Percentiles rank a stretch among this genome's conserved stretches.
Evolutionary conservation across 2,797 vertebrate genomes (phyloP).

Genomic region (Podargus strigoides): DNA sequence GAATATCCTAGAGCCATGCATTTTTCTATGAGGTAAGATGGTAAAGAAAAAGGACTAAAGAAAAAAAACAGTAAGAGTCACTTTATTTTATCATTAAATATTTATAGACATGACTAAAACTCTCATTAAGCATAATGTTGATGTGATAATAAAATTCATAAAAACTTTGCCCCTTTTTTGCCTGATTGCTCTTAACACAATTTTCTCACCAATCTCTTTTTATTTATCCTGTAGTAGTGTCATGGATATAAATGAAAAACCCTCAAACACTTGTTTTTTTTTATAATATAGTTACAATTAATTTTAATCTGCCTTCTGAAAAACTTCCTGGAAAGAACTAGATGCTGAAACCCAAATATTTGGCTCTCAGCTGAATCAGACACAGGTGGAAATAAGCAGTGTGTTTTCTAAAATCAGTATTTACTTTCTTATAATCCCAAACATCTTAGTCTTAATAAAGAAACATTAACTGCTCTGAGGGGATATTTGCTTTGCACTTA

Average conservation of each 20-base stretch:
- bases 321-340: neutral
- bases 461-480: neutral
- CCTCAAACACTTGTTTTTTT: neutral
- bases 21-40: neutral
- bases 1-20: neutral
- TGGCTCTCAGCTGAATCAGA: neutral
- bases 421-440: neutral
- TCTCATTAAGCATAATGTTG: neutral
- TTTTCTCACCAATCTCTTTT: neutral
- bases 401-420: neutral
- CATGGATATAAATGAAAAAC: neutral
- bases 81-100: neutral
- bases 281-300: neutral
- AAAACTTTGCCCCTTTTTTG: neutral
- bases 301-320: neutral
- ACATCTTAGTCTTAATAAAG: neutral
- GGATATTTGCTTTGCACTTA: neutral
- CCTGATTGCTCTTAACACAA: neutral
- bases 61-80: neutral
- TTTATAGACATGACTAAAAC: neutral
- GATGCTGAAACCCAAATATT: neutral
- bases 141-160: neutral
- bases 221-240: neutral
- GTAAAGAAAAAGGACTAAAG: neutral
- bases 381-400: neutral